Conservation (phyloP, 2,888 invertebrate genomes). For the Stenodema calcarata region DNA sequence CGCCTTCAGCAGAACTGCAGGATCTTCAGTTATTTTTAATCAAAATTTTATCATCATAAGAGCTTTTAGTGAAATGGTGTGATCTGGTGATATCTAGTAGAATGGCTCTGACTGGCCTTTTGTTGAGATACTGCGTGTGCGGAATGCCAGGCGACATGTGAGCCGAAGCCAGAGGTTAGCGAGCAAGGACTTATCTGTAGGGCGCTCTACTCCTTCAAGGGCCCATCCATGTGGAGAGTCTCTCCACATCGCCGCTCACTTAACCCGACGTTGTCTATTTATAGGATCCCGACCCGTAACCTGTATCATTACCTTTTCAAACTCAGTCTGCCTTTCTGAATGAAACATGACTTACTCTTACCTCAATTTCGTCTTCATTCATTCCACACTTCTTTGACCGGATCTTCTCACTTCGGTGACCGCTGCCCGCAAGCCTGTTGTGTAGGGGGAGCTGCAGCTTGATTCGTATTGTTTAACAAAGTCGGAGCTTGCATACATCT, state of each 20-base stretch:
- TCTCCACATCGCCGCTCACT: slow-evolving; percentile 26
- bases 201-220: slow-evolving; percentile 24
- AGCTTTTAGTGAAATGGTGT: no score
- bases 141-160: background rate
- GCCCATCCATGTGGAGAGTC: slow-evolving; percentile 41
- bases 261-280: slow-evolving; percentile 39
- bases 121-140: background rate
- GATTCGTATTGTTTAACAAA: no score
- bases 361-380: background rate
- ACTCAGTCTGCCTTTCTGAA: slow-evolving; percentile 13
- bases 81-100: no score
- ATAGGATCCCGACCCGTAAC: slow-evolving; percentile 34
- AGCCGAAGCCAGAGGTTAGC: background rate
- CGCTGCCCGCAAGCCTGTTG: no score
- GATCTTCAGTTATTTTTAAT: no score
- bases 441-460: no score
- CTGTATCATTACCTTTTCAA: slow-evolving; percentile 42
- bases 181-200: slow-evolving; percentile 29
- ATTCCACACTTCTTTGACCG: background rate
- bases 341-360: slow-evolving; percentile 8
- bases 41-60: no score
- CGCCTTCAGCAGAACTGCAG: no score
- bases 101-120: no score
- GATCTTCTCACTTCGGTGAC: background rate
- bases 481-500: no score